These are phyloP conservation scores for Agelaius phoeniceus DNA, from an alignment of 2,113 vertebrate species.

Conservation along the genomic window DNA sequence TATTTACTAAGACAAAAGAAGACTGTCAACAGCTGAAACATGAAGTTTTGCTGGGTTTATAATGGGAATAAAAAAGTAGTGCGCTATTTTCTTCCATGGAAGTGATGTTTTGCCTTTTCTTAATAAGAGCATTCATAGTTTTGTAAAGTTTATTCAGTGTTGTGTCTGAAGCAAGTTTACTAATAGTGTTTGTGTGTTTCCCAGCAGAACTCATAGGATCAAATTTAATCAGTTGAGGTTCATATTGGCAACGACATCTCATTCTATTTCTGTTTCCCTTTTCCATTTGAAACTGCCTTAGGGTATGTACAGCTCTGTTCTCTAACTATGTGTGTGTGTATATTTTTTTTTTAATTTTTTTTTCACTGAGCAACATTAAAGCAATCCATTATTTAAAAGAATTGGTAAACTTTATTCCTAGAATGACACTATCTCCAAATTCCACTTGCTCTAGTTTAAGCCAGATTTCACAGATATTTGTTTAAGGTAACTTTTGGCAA, in stretches of 20 bases:
- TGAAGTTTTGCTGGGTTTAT: neutral
- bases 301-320: neutral
- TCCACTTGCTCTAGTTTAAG: neutral
- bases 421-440: neutral
- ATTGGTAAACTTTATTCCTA: neutral
- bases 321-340: neutral
- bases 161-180: neutral
- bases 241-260: constrained; percentile 14
- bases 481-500: neutral
- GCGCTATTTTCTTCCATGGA: neutral
- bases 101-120: neutral
- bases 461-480: neutral
- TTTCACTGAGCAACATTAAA: neutral
- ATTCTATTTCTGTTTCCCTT: constrained; percentile 33
- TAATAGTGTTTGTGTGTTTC: constrained; percentile 15
- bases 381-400: constrained; percentile 41
- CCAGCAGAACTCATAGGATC: constrained; percentile 19
- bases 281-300: constrained; percentile 27
- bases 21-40: rapidly evolving
- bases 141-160: constrained; percentile 15
- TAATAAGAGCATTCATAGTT: neutral
- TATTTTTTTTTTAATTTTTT: neutral
- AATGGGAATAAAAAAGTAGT: neutral
- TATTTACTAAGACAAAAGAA: neutral
- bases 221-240: constrained; percentile 56